phyloP scores from a whole-genome alignment of 92 coral and sea anemone genomes.

The Plumapathes pennacea region DNA sequence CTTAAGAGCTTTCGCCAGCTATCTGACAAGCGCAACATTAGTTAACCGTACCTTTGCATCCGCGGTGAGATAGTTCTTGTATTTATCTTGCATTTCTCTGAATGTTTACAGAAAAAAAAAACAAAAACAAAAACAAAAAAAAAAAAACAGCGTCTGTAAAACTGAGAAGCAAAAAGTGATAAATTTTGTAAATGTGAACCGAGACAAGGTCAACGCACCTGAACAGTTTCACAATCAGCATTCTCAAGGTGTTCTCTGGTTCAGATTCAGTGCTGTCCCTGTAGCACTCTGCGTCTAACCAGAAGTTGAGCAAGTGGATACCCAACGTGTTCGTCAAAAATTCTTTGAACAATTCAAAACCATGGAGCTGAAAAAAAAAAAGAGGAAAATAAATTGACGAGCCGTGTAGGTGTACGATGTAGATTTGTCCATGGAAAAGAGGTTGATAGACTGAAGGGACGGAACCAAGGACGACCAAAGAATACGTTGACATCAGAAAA shows the following conservation, averaged over 20 bases:
- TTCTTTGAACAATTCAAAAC: slow-evolving; percentile 71
- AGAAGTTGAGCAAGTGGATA: slow-evolving; percentile 78
- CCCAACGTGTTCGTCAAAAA: slow-evolving; percentile 84
- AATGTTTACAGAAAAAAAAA: slow-evolving; percentile 1
- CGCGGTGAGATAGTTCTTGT: slow-evolving; percentile 77
- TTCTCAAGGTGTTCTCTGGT: slow-evolving; percentile 74
- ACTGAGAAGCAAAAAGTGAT: too few relatives aligned
- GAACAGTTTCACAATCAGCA: slow-evolving; percentile 72
- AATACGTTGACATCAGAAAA: too few relatives aligned
- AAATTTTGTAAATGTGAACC: background rate
- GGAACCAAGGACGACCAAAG: too few relatives aligned
- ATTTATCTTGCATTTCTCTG: slow-evolving; percentile 91
- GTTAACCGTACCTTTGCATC: slow-evolving; percentile 97
- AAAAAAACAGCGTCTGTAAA: background rate
- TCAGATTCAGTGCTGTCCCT: slow-evolving; percentile 83
- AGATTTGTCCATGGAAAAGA: too few relatives aligned
- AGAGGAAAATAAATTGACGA: background rate
- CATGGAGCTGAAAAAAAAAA: slow-evolving; percentile 56
- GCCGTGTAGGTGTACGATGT: too few relatives aligned
- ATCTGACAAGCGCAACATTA: too few relatives aligned
- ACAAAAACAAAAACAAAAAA: background rate
- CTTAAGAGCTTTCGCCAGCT: too few relatives aligned
- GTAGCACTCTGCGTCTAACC: slow-evolving; percentile 95
- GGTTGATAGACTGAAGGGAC: too few relatives aligned
- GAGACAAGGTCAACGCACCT: slow-evolving; percentile 35